Conservation (phyloP, 2,113 vertebrate species). For the Scytalopus superciliaris region DNA sequence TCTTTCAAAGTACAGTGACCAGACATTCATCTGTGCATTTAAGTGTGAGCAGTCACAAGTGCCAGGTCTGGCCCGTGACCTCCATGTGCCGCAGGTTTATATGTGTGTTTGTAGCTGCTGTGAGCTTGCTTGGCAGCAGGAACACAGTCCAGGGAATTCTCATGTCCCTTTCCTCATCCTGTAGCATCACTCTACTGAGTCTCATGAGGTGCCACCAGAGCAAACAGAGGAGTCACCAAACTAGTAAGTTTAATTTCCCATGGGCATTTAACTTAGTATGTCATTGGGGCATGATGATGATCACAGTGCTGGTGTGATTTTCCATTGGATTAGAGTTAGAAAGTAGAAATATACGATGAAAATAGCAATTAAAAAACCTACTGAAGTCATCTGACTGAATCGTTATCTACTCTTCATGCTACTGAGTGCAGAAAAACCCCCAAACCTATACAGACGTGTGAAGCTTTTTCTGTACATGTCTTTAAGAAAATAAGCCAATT, state of each 20-base stretch:
- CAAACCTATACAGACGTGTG: background rate
- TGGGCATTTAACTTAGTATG: background rate
- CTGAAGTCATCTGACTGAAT: background rate
- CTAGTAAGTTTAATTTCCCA: background rate
- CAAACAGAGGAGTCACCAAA: background rate
- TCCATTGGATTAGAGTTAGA: background rate
- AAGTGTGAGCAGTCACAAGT: background rate
- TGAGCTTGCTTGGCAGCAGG: background rate
- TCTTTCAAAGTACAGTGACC: background rate
- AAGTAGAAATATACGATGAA: background rate
- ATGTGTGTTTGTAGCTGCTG: accelerated
- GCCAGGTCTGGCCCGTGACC: background rate
- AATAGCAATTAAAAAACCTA: background rate
- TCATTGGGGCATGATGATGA: background rate
- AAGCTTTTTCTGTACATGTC: background rate
- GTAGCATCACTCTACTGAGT: background rate
- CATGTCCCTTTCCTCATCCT: background rate
- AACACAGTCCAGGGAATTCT: background rate
- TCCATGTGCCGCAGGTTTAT: accelerated
- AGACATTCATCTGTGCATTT: accelerated
- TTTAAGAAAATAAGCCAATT: background rate
- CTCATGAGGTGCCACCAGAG: background rate
- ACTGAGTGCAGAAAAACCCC: background rate
- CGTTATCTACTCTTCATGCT: background rate
- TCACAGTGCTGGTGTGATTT: background rate